These are phyloP conservation scores for Trichopria drosophilae DNA, from an alignment of 2,888 invertebrate genomes.

Conservation along the genomic window DNA sequence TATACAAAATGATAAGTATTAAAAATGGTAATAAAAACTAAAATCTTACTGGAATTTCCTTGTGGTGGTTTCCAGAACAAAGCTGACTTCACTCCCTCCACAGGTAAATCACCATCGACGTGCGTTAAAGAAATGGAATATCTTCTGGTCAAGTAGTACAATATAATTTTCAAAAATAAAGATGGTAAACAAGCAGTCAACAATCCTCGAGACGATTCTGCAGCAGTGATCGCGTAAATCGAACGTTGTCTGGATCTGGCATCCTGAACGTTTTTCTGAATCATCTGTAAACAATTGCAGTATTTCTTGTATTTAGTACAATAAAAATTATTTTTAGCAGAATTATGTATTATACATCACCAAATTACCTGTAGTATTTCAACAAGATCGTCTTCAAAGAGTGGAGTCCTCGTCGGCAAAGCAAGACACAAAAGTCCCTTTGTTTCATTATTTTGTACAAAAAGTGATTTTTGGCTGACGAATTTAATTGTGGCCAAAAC, in stretches of 20 bases:
- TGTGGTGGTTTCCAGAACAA: slow-evolving; percentile 77
- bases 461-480: slow-evolving; percentile 64
- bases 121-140: slow-evolving; percentile 69
- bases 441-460: slow-evolving; percentile 58
- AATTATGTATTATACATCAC: background rate
- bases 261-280: slow-evolving; percentile 56
- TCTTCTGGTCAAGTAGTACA: slow-evolving; percentile 69
- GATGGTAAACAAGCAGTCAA: slow-evolving; percentile 69
- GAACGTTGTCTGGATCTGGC: slow-evolving; percentile 61
- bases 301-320: too few relatives aligned
- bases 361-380: slow-evolving; percentile 52
- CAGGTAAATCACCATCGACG: slow-evolving; percentile 66
- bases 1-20: background rate
- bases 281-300: slow-evolving; percentile 45
- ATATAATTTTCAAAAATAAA: slow-evolving; percentile 61
- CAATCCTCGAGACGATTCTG: slow-evolving; percentile 63
- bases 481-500: slow-evolving; percentile 69
- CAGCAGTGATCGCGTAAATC: slow-evolving; percentile 61
- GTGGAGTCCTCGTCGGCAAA: slow-evolving; percentile 61
- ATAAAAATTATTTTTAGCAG: background rate
- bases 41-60: slow-evolving; percentile 72
- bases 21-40: background rate
- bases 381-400: slow-evolving; percentile 53
- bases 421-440: slow-evolving; percentile 70
- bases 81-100: slow-evolving; percentile 66